These are phyloP conservation scores for Macquaria australasica DNA, from an alignment of 2,113 vertebrate genomes.

Conservation along the genomic window DNA sequence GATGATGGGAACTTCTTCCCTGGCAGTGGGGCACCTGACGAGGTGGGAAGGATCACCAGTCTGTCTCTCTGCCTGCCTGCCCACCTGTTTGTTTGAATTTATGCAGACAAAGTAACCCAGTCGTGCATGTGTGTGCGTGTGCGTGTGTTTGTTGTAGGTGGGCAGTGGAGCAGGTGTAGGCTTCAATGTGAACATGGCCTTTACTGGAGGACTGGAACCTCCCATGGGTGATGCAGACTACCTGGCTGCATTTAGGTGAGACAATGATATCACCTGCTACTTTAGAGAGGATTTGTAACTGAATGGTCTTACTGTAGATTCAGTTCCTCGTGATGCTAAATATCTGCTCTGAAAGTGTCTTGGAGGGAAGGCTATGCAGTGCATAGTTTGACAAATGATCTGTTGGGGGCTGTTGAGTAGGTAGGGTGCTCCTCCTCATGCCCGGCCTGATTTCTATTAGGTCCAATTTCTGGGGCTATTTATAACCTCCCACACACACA, in stretches of 20 bases:
- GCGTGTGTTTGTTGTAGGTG: constrained; percentile 82
- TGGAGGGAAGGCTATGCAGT: neutral
- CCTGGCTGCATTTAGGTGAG: constrained; percentile 95
- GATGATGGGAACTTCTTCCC: constrained; percentile 99
- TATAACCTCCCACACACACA: constrained; percentile 62
- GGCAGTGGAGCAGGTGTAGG: constrained; percentile 92
- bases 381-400: constrained; percentile 9
- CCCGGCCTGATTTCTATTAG: constrained; percentile 73
- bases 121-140: neutral
- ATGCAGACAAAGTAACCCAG: neutral
- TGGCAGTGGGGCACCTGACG: constrained; percentile 95
- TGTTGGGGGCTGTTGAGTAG: constrained; percentile 1
- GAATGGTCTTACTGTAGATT: neutral
- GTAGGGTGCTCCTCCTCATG: constrained; percentile 29
- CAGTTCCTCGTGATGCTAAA: neutral
- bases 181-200: constrained; percentile 98
- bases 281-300: neutral
- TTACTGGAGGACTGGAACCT: constrained; percentile 95
- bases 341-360: neutral
- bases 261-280: neutral
- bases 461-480: constrained; percentile 72
- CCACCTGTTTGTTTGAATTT: neutral
- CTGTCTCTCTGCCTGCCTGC: neutral
- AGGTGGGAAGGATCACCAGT: constrained; percentile 80
- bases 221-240: constrained; percentile 96